Evolutionary conservation across 2,888 invertebrate genomes (phyloP).

Genomic region (Chymomyza amoena): DNA sequence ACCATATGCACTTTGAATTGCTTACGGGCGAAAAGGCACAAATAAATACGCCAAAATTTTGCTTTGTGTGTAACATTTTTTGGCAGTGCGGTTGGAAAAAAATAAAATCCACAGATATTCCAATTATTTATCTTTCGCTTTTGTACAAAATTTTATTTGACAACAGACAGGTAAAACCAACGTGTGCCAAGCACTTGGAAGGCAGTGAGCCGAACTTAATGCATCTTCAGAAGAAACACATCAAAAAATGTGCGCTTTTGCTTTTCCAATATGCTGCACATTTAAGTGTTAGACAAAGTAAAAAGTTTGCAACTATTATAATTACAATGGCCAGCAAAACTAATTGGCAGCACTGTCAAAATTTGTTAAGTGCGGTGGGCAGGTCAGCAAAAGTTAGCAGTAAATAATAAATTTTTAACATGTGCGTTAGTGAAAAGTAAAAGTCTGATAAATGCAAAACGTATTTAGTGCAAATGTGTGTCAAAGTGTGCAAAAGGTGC

Average conservation of each 20-base stretch:
- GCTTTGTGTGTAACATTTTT: slow-evolving; percentile 14
- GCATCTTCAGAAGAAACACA: slow-evolving; percentile 11
- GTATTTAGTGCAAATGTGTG: neutral
- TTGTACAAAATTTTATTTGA: neutral
- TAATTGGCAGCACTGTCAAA: neutral
- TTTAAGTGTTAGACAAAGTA: slow-evolving; percentile 40
- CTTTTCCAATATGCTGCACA: slow-evolving; percentile 63
- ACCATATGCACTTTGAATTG: slow-evolving; percentile 35
- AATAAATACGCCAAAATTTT: slow-evolving; percentile 33
- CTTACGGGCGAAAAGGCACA: slow-evolving; percentile 37
- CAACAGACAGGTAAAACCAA: slow-evolving; percentile 23
- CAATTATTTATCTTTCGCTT: neutral
- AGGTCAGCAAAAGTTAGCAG: neutral
- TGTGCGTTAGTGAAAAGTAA: slow-evolving; percentile 35
- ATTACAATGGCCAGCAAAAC: neutral
- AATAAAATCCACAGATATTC: neutral
- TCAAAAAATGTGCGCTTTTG: slow-evolving; percentile 36
- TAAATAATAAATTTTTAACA: neutral
- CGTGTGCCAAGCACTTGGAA: slow-evolving; percentile 33
- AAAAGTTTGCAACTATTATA: slow-evolving; percentile 18
- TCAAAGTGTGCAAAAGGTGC: neutral
- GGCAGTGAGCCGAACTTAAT: slow-evolving; percentile 48
- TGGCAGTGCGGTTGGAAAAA: slow-evolving; percentile 7
- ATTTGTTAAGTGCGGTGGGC: neutral
- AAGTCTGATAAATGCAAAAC: slow-evolving; percentile 6